Evolutionary conservation across 2,797 vertebrate genomes (phyloP), one percentile per base, ranked within the genome.

Genomic region (Myiotriccus ornatus): DNA sequence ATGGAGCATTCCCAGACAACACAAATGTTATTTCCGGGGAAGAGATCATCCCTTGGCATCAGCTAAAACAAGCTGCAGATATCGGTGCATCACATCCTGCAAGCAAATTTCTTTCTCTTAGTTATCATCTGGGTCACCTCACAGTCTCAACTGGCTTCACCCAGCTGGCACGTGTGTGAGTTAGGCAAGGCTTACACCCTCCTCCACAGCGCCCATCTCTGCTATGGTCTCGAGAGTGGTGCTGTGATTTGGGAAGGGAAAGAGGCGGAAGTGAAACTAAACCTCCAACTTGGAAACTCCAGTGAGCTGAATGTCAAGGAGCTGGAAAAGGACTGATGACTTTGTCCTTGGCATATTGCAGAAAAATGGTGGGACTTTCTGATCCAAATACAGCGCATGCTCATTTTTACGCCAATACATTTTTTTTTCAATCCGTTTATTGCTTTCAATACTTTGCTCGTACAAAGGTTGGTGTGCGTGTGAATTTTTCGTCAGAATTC

Each of bases 291-390:
- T 69, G 27, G 83, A 76, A 93, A 67, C 85, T 81, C 65, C 79
- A 95, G 96, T 88, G 91, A 96, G 85, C 74, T 63, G 87, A 94
- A 93, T 87, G 92, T 90, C 90, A 94, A 95, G 76, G 76, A 95
- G 91, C 84, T 91, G 82, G 83, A 69, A 88, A 28, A 91, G 77
- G 75, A 85, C 76, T 24, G 49, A 67, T 65, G 52, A 75, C 70
- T 93, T 76, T 65, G 64, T 82, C 78, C 88, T 81, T 86, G 84
- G 88, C 84, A 49, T 49, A 46, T 10, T 39, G 27, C 41, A 44
- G 75, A 43, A 74, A 89, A 92, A 67, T 4, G 43, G 62, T 53
- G 34, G 63, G 62, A 59, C 50, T 59, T 81, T 82, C 70, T 47
- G 62, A 76, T 75, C 43, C 57, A 59, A 90, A 95, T 19, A 39